Evolutionary conservation across 2,888 invertebrate species (phyloP), one percentile per base, ranked within the genome.

Genomic region (Drosophila crucigera): DNA sequence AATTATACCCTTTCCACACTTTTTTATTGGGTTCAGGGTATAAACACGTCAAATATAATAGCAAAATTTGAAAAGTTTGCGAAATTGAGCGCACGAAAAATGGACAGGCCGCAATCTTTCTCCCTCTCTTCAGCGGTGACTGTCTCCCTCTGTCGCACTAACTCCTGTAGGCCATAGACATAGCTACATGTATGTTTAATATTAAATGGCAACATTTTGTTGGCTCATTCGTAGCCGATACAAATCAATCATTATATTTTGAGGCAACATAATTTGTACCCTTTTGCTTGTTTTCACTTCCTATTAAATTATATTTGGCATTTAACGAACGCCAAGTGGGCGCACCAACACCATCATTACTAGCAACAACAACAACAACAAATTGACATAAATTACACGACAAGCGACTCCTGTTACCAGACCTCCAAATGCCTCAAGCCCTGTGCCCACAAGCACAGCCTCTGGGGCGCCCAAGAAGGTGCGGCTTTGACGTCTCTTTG

Each of bases 261-360:
- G 86, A 66, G 82, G 75, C 87, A 79, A 67, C 79, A 84, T 85
- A 84, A 89, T 89, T 87, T 77, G 82, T 87, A 85, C 89, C 88
- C 89, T 88, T 90, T 90, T 84, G 88, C 85, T 85, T 90, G 90
- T 85, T 85, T 85, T 85, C 86, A 87, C 91, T 87, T 87, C 87
- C 87, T 87, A 86, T 82, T 87, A 89, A 87, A 87, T 90, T 90
- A 87, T 90, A 84, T 87, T 87, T 87, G 87, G 91, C 87, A 87
- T 87, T 87, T 87, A 89, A 82, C 84, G 91, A 80, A 55, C 69
- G 62, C 68, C 64, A 71, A 74, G 80, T 85, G 85, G 85, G 85
- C 73, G 85, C 90, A 70, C 53, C 89, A 54, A 37, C 67, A 52
- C 3, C 65, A 47, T 1, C 61, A 64, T 11, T 33, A 47, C 14